Percentiles rank a stretch among this genome's conserved stretches.
phyloP scores from a whole-genome alignment of 2,888 invertebrate species.

The Drosophila nr. medialis region DNA sequence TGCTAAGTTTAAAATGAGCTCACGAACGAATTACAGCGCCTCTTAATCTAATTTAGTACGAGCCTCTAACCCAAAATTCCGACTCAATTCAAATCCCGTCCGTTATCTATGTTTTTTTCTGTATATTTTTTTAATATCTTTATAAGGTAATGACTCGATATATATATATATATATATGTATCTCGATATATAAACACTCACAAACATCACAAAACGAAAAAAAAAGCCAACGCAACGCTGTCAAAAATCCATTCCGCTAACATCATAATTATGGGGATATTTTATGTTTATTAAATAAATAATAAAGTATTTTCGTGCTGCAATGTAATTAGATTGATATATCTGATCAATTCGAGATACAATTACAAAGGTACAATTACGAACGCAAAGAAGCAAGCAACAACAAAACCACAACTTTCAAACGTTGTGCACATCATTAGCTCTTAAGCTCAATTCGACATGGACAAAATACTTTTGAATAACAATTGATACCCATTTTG shows the following conservation, averaged over 20 bases:
- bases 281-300: constrained; percentile 82
- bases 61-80: constrained; percentile 4
- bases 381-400: constrained; percentile 21
- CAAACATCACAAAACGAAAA: constrained; percentile 34
- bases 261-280: constrained; percentile 58
- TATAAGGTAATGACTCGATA: constrained; percentile 41
- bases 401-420: constrained; percentile 10
- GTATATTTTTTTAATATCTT: constrained; percentile 56
- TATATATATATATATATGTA: constrained; percentile 23
- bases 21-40: constrained; percentile 13
- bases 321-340: constrained; percentile 45
- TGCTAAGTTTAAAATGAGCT: constrained; percentile 60
- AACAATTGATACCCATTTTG: constrained; percentile 47
- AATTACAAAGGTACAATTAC: constrained; percentile 32
- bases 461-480: constrained; percentile 41
- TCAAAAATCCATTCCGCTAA: constrained; percentile 44
- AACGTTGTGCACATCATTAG: constrained; percentile 59
- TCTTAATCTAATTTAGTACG: constrained; percentile 29
- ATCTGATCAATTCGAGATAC: constrained; percentile 38
- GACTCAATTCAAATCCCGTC: constrained; percentile 42
- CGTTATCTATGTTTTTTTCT: constrained; percentile 35
- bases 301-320: constrained; percentile 75
- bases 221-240: constrained; percentile 22
- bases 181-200: constrained; percentile 18
- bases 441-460: constrained; percentile 59